These are phyloP conservation scores for Bradypodion ventrale DNA, from an alignment of 2,797 vertebrate species.

Conservation along the genomic window DNA sequence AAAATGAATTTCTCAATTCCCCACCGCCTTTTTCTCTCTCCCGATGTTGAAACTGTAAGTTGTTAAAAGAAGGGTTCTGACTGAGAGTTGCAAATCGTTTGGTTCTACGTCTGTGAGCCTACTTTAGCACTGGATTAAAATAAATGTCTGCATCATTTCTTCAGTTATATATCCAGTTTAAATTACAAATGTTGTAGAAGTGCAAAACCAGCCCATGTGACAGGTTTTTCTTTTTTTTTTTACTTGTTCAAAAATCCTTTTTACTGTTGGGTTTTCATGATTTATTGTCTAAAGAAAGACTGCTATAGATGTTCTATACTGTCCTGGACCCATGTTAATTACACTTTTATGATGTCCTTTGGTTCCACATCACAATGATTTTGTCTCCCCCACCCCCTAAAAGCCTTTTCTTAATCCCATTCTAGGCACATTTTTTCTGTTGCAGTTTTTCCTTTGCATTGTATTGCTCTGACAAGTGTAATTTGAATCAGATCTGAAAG, in stretches of 20 bases:
- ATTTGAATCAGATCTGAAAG: conserved; percentile 96
- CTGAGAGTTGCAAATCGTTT: conserved; percentile 81
- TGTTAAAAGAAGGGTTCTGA: conserved; percentile 74
- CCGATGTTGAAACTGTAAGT: conserved; percentile 77
- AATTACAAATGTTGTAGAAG: conserved; percentile 83
- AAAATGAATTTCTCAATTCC: conserved; percentile 73
- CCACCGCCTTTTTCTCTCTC: conserved; percentile 72
- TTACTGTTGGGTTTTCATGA: conserved; percentile 94
- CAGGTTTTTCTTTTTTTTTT: conserved; percentile 94
- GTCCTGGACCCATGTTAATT: conserved; percentile 89
- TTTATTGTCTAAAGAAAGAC: conserved; percentile 86
- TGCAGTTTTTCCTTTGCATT: conserved; percentile 89
- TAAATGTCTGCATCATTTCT: conserved; percentile 85
- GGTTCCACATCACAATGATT: conserved; percentile 85
- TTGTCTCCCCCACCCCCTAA: conserved; percentile 74
- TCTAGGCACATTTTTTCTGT: conserved; percentile 85
- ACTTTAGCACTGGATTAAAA: conserved; percentile 89
- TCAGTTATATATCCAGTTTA: conserved; percentile 81
- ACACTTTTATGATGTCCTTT: conserved; percentile 84
- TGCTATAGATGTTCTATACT: conserved; percentile 86
- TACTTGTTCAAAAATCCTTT: conserved; percentile 91
- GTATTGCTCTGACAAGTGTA: conserved; percentile 98
- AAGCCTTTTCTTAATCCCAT: conserved; percentile 77
- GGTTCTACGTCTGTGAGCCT: conserved; percentile 87
- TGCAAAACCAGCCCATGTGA: conserved; percentile 84